A percentile compares a stretch with the other conserved stretches of the same genome.
phyloP scores from a whole-genome alignment of 2,797 vertebrate species.

The Cuniculus paca region DNA sequence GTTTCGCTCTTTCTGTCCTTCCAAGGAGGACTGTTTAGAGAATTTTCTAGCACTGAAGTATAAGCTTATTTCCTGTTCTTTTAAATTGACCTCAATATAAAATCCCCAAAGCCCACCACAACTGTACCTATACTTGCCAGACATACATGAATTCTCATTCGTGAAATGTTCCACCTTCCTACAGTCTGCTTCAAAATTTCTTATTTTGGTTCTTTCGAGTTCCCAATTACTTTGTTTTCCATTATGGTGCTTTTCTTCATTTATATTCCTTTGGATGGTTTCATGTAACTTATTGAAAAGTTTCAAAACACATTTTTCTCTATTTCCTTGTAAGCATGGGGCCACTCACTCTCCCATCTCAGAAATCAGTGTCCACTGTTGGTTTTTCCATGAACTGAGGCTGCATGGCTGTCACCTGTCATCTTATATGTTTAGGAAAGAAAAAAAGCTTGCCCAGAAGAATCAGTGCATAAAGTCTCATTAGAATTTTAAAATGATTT shows the following conservation, averaged over 20 bases:
- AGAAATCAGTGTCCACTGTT: background rate
- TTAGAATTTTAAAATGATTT: background rate
- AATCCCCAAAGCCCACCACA: background rate
- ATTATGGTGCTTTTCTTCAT: background rate
- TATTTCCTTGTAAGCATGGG: background rate
- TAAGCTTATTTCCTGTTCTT: background rate
- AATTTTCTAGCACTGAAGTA: background rate
- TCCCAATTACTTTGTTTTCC: background rate
- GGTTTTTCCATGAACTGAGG: background rate
- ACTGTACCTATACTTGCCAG: background rate
- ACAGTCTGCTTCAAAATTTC: background rate
- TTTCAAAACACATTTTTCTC: background rate
- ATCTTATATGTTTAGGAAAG: background rate
- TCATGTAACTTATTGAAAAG: slow-evolving; percentile 30
- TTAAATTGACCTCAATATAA: background rate
- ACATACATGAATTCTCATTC: accelerated
- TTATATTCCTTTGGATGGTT: background rate
- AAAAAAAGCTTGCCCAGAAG: background rate
- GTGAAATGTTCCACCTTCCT: background rate
- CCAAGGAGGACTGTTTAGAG: background rate
- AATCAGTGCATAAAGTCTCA: background rate
- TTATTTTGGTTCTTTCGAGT: background rate
- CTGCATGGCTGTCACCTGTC: background rate
- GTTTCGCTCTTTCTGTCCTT: background rate
- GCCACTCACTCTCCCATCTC: background rate